Evolutionary conservation across 2,888 invertebrate genomes (phyloP).

Genomic region (Conops quadrifasciatus): DNA sequence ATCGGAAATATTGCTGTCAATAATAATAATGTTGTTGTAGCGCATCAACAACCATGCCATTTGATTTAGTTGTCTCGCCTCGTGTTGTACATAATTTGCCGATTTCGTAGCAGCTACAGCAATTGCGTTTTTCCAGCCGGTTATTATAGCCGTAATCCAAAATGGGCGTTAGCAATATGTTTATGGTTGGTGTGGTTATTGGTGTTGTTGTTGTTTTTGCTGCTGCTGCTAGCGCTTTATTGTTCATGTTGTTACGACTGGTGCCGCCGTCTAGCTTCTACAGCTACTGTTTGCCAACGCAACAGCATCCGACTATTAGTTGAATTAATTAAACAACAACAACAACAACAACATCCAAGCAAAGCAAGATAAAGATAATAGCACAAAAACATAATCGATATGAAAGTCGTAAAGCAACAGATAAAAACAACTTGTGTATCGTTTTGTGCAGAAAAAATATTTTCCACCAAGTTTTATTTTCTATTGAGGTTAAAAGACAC

Average conservation of each 20-base stretch:
- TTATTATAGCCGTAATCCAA: neutral
- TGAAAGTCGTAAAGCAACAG: neutral
- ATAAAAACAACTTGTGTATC: neutral
- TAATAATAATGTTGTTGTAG: conserved; percentile 9
- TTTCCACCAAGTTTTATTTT: neutral
- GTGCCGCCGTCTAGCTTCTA: neutral
- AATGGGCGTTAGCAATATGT: conserved; percentile 8
- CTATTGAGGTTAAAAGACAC: conserved; percentile 7
- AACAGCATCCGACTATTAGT: neutral
- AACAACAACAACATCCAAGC: conserved; percentile 2
- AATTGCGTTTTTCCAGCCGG: conserved; percentile 24
- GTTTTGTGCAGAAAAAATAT: neutral
- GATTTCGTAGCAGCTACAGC: conserved; percentile 12
- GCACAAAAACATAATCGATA: neutral
- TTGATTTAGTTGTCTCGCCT: conserved; percentile 34
- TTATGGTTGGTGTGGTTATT: neutral
- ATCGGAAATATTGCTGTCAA: neutral
- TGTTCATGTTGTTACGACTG: neutral
- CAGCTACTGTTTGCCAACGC: neutral
- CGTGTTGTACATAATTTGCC: conserved; percentile 29
- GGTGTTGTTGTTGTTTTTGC: neutral
- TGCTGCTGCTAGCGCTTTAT: neutral
- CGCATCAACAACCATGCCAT: neutral
- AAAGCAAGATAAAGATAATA: neutral
- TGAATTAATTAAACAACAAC: conserved; percentile 25